Evolutionary conservation across 2,113 vertebrate species (phyloP).

Genomic region (Cichladusa arquata): DNA sequence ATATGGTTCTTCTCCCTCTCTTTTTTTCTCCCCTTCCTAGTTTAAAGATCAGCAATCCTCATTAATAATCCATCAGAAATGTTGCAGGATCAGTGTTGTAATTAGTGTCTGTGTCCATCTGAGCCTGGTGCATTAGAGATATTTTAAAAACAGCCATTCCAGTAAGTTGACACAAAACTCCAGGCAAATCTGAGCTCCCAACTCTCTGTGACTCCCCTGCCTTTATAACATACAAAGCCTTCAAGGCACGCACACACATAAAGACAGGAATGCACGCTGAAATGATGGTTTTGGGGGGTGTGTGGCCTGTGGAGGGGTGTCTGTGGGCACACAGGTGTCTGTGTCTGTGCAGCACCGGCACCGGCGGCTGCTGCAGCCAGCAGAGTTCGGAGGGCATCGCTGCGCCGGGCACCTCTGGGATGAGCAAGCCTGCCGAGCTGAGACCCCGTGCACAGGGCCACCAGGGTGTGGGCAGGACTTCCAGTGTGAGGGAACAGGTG

Average conservation of each 20-base stretch:
- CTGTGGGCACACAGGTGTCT: neutral
- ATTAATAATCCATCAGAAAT: conserved; percentile 53
- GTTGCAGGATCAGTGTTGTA: conserved; percentile 3
- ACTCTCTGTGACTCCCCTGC: neutral
- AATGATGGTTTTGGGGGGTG: neutral
- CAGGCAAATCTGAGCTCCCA: neutral
- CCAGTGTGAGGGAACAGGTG: conserved; percentile 80
- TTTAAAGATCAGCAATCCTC: neutral
- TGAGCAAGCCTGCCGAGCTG: conserved; percentile 62
- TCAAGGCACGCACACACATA: neutral
- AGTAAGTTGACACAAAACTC: neutral
- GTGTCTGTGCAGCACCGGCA: conserved; percentile 75
- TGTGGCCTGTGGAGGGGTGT: neutral
- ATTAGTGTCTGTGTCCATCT: conserved; percentile 21
- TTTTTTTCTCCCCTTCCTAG: too few relatives aligned
- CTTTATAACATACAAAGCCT: rapidly evolving
- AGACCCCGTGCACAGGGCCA: conserved; percentile 58
- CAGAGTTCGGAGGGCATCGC: conserved; percentile 72
- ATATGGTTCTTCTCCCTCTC: neutral
- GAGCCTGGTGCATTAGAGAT: neutral
- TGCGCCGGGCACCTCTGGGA: conserved; percentile 82
- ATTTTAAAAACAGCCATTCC: neutral
- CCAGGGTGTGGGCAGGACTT: conserved; percentile 82
- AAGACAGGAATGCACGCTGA: rapidly evolving
- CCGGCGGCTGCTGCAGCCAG: conserved; percentile 75